Evolutionary conservation across 2,797 vertebrate species (phyloP), one percentile per base, ranked within the genome.

Genomic region (Galago senegalensis): DNA sequence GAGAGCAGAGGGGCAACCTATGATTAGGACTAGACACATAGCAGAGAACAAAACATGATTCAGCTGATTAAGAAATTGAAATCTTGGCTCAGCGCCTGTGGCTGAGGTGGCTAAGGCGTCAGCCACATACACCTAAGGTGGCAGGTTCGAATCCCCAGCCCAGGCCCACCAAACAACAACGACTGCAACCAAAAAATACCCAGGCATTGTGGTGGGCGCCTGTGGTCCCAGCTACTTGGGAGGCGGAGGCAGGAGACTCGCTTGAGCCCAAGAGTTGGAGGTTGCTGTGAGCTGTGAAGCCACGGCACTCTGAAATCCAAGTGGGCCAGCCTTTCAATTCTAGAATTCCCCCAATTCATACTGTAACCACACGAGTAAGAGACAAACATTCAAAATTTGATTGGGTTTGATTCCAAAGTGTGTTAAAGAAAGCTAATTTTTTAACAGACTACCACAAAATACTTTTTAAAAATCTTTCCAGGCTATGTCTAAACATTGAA

Each of bases 31-130:
- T 65, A 83, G 1, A 4, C 17, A 56, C 5, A 6, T 1, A 81
- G 60, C 80, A 86, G 89, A 86, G 10, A 67, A 23, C 12, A 40
- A 81, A 93, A 58, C 43, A 88, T 27, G 13, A 0, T 2, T 85
- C 43, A 46, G 79, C 49, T 97, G 94, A 91, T 84, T 93, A 56
- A 91, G 31, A 96, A 97, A 92, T 6, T 29, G 34, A 23, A 65
- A 82, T 25, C 49, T 34, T 40, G 40, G 40, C 40, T 40, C 40
- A 5, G 40, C 5, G 40, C 40, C 40, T 40, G 40, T 40, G 40
- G 40, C 40, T 40, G 4, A 40, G 5, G 4, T 5, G 40, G 40
- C 40, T 40, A 40, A 40, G 40, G 40, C 40, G 40, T 5, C 40
- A 40, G 40, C 40, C 40, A 40, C 40, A 5, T 40, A 40, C 40